These are phyloP conservation scores for Calameuta filiformis DNA, from an alignment of 2,888 invertebrate species.

Conservation along the genomic window DNA sequence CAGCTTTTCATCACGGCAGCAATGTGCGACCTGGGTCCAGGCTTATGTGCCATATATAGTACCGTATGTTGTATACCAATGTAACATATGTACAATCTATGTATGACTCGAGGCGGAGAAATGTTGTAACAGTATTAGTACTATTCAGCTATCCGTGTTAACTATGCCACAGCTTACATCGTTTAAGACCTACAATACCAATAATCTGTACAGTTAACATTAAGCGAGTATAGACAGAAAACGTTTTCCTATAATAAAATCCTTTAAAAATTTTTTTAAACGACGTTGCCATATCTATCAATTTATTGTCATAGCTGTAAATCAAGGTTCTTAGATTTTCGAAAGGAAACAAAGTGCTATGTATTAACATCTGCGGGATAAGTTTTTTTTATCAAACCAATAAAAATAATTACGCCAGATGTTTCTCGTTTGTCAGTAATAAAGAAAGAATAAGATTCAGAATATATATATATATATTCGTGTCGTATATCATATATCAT, in stretches of 20 bases:
- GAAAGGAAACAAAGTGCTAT: background rate
- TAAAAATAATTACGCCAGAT: background rate
- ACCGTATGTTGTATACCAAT: background rate
- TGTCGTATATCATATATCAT: too few relatives aligned
- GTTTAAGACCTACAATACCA: background rate
- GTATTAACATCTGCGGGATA: background rate
- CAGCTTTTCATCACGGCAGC: background rate
- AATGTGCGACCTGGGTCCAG: background rate
- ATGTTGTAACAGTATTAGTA: background rate
- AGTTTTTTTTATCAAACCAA: background rate
- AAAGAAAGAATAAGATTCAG: background rate
- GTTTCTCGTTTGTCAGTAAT: background rate
- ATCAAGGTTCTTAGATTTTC: background rate
- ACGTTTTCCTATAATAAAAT: background rate
- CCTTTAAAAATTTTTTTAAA: background rate
- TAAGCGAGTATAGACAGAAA: background rate
- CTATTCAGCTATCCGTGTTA: background rate
- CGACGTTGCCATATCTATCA: background rate
- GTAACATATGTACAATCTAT: background rate
- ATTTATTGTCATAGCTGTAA: background rate
- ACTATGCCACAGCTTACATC: background rate
- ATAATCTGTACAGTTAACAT: background rate
- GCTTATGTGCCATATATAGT: background rate
- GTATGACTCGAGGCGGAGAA: background rate
- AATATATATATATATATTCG: too few relatives aligned